These are phyloP conservation scores for Oryzias celebensis DNA, from an alignment of 2,113 vertebrate genomes.

Conservation along the genomic window DNA sequence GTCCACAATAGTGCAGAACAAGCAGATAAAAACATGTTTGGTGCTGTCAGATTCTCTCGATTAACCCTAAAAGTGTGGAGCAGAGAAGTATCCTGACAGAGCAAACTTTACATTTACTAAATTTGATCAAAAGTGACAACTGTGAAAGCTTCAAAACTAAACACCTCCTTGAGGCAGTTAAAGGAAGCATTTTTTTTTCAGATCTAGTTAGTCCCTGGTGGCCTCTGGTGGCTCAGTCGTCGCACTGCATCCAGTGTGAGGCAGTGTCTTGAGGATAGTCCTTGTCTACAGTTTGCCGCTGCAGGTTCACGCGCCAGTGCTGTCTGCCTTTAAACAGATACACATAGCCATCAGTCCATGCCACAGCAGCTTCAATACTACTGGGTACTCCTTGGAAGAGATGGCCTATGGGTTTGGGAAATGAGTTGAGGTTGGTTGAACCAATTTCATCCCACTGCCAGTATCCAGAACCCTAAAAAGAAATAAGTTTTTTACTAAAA, in stretches of 20 bases:
- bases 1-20: background rate
- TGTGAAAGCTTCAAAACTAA: too few relatives aligned
- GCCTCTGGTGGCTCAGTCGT: slow-evolving; percentile 58
- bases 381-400: slow-evolving; percentile 75
- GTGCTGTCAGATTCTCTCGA: background rate
- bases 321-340: slow-evolving; percentile 80
- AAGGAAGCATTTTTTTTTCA: background rate
- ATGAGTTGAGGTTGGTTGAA: slow-evolving; percentile 62
- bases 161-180: too few relatives aligned
- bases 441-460: slow-evolving; percentile 85
- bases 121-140: too few relatives aligned
- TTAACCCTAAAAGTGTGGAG: background rate
- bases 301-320: slow-evolving; percentile 78
- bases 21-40: background rate
- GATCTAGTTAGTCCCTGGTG: slow-evolving; percentile 21
- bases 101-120: too few relatives aligned
- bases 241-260: slow-evolving; percentile 81
- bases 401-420: slow-evolving; percentile 73
- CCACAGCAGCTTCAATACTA: slow-evolving; percentile 70
- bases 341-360: slow-evolving; percentile 74
- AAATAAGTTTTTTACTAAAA: background rate
- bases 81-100: too few relatives aligned
- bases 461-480: slow-evolving; percentile 69
- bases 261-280: slow-evolving; percentile 71
- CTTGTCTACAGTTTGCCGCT: slow-evolving; percentile 69